A percentile compares a stretch with the other conserved stretches of the same genome.
Conservation (phyloP, 2,113 vertebrate species). For the Carollia perspicillata region DNA sequence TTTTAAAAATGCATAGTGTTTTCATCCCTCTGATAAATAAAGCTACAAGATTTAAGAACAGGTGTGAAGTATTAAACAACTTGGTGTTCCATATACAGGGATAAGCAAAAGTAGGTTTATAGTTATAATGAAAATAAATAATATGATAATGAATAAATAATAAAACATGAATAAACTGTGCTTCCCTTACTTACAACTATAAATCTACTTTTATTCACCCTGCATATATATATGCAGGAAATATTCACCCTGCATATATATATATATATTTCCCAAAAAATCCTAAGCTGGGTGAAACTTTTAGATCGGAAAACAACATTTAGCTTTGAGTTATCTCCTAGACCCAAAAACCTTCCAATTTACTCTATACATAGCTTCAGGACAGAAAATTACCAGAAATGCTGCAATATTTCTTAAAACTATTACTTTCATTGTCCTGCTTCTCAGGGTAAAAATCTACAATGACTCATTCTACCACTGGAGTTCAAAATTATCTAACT, state of each 20-base stretch:
- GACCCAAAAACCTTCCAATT: neutral
- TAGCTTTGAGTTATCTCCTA: neutral
- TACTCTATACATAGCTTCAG: neutral
- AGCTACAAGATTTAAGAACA: neutral
- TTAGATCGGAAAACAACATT: neutral
- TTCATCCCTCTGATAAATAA: neutral
- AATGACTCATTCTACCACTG: neutral
- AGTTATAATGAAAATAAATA: neutral
- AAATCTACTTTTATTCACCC: neutral
- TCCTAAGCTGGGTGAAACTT: neutral
- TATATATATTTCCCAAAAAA: neutral
- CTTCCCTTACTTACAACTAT: neutral
- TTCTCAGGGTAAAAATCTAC: neutral
- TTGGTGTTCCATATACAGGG: neutral
- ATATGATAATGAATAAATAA: neutral
- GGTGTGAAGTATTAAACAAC: neutral
- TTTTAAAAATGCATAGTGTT: neutral
- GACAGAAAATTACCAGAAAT: neutral
- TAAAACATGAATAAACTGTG: neutral
- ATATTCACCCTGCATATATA: no score
- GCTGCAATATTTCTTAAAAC: constrained; percentile 8
- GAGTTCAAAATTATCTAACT: neutral
- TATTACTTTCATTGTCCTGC: neutral
- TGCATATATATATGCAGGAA: neutral
- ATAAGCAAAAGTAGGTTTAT: neutral